These are phyloP conservation scores for Pteropus alecto DNA, from an alignment of 2,113 vertebrate genomes.

Conservation along the genomic window DNA sequence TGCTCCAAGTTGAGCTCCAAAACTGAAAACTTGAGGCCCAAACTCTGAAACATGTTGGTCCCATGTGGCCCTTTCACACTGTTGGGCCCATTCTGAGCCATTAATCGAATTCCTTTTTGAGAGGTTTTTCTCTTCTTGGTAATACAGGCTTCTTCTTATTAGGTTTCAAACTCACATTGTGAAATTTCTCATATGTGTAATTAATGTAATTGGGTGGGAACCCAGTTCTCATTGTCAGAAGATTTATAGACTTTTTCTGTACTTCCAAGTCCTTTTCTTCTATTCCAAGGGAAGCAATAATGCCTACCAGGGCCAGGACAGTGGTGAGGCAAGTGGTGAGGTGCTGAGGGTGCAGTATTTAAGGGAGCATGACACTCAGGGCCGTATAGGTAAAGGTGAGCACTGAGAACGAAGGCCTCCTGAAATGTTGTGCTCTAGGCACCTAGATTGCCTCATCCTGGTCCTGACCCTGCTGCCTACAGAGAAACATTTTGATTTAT, in stretches of 20 bases:
- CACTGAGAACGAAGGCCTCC: background rate
- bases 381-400: background rate
- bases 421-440: background rate
- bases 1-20: background rate
- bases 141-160: background rate
- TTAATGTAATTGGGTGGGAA: slow-evolving; percentile 2
- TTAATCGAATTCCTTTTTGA: background rate
- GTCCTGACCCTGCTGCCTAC: background rate
- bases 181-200: background rate
- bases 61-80: background rate
- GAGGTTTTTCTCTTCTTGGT: background rate
- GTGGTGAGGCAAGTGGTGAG: background rate
- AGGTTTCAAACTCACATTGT: slow-evolving; percentile 20
- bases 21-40: background rate
- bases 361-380: background rate
- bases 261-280: background rate
- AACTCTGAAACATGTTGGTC: background rate
- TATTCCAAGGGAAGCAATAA: background rate
- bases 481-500: slow-evolving; percentile 50
- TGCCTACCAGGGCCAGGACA: background rate
- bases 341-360: background rate
- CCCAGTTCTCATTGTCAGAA: background rate
- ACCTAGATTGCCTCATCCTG: background rate
- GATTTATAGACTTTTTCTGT: background rate
- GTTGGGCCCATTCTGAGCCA: background rate